Evolutionary conservation across 1,140 invertebrate genomes (phyloP).

Genomic region (Lordiphosa stackelbergi): DNA sequence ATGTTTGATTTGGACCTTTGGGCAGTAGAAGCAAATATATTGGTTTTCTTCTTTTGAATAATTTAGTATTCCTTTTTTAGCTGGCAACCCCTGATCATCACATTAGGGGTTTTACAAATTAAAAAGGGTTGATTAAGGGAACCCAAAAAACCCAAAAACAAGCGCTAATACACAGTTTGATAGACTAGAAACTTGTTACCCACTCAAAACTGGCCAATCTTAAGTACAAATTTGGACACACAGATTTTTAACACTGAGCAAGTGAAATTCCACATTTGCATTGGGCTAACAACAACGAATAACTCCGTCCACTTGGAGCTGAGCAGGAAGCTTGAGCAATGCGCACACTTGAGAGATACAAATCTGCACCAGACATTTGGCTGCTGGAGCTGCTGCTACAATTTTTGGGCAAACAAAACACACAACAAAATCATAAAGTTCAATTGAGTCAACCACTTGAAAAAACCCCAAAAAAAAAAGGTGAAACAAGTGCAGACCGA

Average conservation of each 20-base stretch:
- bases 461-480: slow-evolving; percentile 17
- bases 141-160: too few species aligned
- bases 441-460: slow-evolving; percentile 49
- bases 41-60: too few species aligned
- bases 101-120: too few species aligned
- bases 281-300: slow-evolving; percentile 30
- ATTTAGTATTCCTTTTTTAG: too few species aligned
- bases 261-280: slow-evolving; percentile 51
- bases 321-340: slow-evolving; percentile 68
- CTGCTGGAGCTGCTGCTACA: slow-evolving; percentile 14
- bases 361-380: slow-evolving; percentile 24
- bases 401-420: slow-evolving; percentile 41
- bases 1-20: too few species aligned
- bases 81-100: too few species aligned
- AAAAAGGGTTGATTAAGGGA: too few species aligned
- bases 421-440: slow-evolving; percentile 50
- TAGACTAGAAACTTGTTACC: too few species aligned
- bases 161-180: too few species aligned
- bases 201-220: neutral
- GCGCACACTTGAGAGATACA: slow-evolving; percentile 55
- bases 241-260: slow-evolving; percentile 11
- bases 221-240: slow-evolving; percentile 12
- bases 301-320: slow-evolving; percentile 54
- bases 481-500: slow-evolving; percentile 36
- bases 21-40: too few species aligned